Evolutionary conservation across 2,113 vertebrate genomes (phyloP).

Genomic region (Hemiscyllium ocellatum): DNA sequence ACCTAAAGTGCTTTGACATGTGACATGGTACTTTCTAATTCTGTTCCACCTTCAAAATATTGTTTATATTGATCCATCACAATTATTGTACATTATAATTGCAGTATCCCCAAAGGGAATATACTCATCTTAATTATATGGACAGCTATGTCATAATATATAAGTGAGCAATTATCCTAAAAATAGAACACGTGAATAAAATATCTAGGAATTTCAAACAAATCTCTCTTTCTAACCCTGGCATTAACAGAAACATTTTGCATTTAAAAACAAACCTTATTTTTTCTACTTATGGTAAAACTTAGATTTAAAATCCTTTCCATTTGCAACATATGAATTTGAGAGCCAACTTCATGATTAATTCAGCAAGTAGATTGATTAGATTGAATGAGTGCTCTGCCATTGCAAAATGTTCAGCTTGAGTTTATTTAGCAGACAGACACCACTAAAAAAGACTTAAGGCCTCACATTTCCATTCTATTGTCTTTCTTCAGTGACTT

Average conservation of each 20-base stretch:
- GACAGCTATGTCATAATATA: background rate
- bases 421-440: constrained; percentile 6
- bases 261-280: background rate
- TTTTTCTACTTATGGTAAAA: background rate
- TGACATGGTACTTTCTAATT: background rate
- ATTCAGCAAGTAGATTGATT: constrained; percentile 28
- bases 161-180: background rate
- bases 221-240: background rate
- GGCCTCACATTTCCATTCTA: constrained; percentile 40
- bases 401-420: background rate
- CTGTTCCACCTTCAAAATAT: background rate
- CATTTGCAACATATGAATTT: background rate
- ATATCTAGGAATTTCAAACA: background rate
- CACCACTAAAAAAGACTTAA: constrained; percentile 4
- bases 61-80: background rate
- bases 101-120: background rate
- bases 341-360: background rate
- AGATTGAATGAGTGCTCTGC: background rate
- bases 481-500: constrained; percentile 54
- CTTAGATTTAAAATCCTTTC: constrained; percentile 18
- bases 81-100: background rate
- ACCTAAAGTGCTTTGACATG: background rate
- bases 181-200: background rate
- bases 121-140: background rate
- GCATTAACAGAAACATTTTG: no score